Base-by-base conservation (phyloP, 2,113 vertebrate species). In the Entelurus aequoreus region DNA sequence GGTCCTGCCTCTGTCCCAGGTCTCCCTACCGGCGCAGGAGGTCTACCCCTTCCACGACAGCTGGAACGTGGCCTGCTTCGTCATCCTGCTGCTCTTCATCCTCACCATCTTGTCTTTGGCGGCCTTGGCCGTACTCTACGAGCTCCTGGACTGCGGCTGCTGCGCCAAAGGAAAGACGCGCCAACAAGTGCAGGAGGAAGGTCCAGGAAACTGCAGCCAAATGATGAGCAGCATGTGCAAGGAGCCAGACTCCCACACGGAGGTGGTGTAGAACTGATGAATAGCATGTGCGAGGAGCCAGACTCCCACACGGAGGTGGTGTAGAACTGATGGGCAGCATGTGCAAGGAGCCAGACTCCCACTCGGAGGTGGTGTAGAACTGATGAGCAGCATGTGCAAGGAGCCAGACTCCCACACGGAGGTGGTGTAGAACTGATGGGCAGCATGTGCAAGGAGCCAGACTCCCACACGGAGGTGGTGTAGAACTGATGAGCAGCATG, bases 31-130 rank as follows among this genome's bases (percentile, higher is more conserved):
- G 86, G 92, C 95, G 58, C 95, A 96, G 76, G 92, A 94, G 77
- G 92, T 94, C 40, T 95, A 97, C 82, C 95, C 95, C 7, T 98
- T 98, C 81, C 95, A 98, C 0, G 94, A 98, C 5, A 93, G 93
- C 74, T 98, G 96, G 96, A 98, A 97, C 54, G 91, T 94, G 14
- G 96, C 96, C 72, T 98, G 95, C 83, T 98, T 98, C 78, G 71
- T 95, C 77, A 97, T 98, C 78, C 90, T 98, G 42, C 89, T 98
- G 62, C 87, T 98, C 81, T 98, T 98, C 81, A 93, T 97, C 82
- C 91, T 95, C 65, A 96, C 95, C 0, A 93, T 98, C 3, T 79
- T 94, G 46, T 94, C 94, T n/a, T 85, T 98, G 71, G 93, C 93
- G 13, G 91, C 92, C 36, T 47, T 98, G 89, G 96, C 96, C 8